A percentile compares a stretch with the other conserved stretches of the same genome.
phyloP scores from a whole-genome alignment of 37 sponge, comb jelly and placozoan genomes.

The Chondrilla cf. caribensis region DNA sequence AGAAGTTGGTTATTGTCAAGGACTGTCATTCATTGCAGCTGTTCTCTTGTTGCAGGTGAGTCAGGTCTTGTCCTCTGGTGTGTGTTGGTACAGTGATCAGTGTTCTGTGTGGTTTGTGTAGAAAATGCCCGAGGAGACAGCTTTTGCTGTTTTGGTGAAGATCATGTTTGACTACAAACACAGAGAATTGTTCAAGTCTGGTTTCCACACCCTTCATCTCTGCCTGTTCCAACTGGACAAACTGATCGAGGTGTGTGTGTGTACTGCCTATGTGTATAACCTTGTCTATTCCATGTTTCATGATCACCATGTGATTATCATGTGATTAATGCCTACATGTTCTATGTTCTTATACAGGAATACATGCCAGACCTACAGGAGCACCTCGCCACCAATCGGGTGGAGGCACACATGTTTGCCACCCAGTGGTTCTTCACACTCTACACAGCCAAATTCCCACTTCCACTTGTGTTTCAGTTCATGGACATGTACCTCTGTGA shows the following conservation, averaged over 20 bases:
- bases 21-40: constrained; percentile 94
- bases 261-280: constrained; percentile 3
- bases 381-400: constrained; percentile 64
- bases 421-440: constrained; percentile 98
- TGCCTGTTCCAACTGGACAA: constrained; percentile 80
- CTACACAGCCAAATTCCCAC: constrained; percentile 97
- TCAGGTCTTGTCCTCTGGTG: background rate
- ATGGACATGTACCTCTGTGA: constrained; percentile 96
- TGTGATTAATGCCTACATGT: too few relatives aligned
- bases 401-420: constrained; percentile 97
- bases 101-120: constrained; percentile 1
- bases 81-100: background rate
- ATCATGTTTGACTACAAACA: constrained; percentile 91
- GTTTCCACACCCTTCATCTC: constrained; percentile 70
- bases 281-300: background rate
- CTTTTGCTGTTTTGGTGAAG: constrained; percentile 90
- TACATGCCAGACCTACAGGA: constrained; percentile 70
- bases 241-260: constrained; percentile 65
- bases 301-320: too few relatives aligned
- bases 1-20: constrained; percentile 98
- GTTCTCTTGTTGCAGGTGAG: constrained; percentile 87
- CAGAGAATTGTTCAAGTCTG: constrained; percentile 87
- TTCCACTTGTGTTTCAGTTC: constrained; percentile 80
- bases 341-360: constrained; percentile 38
- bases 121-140: constrained; percentile 95